These are phyloP conservation scores for Mesocricetus auratus DNA, from an alignment of 2,113 vertebrate genomes.

Conservation along the genomic window DNA sequence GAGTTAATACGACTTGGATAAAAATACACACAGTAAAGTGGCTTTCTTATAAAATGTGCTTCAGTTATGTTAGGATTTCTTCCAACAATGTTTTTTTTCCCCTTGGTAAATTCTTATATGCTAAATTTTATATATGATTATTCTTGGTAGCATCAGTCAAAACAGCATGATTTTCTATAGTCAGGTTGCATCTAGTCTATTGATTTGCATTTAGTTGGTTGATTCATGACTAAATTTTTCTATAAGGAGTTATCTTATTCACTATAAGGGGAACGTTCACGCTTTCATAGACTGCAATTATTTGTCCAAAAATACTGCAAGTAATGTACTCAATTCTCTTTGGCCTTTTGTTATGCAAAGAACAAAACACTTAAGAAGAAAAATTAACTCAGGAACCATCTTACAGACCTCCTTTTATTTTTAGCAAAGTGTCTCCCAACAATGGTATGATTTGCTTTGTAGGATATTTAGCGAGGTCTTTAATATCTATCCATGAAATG, in stretches of 20 bases:
- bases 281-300: background rate
- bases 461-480: background rate
- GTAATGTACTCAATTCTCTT: background rate
- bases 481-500: background rate
- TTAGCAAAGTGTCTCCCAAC: background rate
- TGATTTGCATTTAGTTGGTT: background rate
- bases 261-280: background rate
- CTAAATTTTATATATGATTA: background rate
- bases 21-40: background rate
- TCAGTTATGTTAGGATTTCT: background rate
- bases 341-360: background rate
- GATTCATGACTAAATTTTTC: conserved; percentile 2
- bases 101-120: background rate
- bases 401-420: background rate
- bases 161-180: background rate
- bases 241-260: background rate
- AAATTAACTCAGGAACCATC: background rate
- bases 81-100: background rate
- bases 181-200: background rate
- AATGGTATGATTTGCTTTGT: background rate
- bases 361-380: background rate
- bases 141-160: background rate
- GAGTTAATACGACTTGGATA: background rate
- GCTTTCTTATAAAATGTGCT: background rate
- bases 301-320: background rate